Conservation (phyloP, 1,140 invertebrate genomes). For the Parapsyche elsis region DNA sequence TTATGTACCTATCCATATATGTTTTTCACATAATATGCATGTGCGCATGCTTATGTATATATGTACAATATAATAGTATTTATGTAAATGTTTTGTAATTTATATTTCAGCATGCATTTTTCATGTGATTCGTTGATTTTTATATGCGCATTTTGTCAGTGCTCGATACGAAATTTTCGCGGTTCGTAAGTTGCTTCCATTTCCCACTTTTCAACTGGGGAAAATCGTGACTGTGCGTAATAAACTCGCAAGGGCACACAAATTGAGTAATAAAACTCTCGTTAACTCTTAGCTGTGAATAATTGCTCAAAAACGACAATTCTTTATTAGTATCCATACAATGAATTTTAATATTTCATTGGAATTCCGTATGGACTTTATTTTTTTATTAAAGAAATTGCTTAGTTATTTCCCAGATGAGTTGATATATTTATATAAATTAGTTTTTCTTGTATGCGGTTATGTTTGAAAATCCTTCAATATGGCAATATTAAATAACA, state of each 20-base stretch:
- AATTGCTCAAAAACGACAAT: background rate
- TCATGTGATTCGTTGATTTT: background rate
- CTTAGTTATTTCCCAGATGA: too few species aligned
- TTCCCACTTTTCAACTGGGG: background rate
- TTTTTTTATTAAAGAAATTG: too few species aligned
- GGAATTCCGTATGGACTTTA: too few species aligned
- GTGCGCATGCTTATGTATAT: background rate
- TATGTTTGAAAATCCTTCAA: too few species aligned
- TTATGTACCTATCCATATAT: too few species aligned
- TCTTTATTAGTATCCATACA: too few species aligned
- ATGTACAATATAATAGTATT: background rate
- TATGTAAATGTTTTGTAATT: background rate
- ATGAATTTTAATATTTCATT: too few species aligned
- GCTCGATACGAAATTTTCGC: too few species aligned
- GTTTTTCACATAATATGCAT: background rate
- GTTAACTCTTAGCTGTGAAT: background rate
- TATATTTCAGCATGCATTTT: background rate
- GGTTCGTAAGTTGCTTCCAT: background rate
- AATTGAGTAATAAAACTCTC: constrained; percentile 14
- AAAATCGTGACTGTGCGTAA: background rate
- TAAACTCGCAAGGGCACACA: constrained; percentile 11
- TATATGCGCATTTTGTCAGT: too few species aligned
- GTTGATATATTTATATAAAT: too few species aligned
- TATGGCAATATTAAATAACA: too few species aligned
- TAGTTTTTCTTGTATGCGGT: too few species aligned